A percentile compares a stretch with the other conserved stretches of the same genome.
Evolutionary conservation across 2,797 vertebrate genomes (phyloP).

Genomic region (Euthynnus affinis): DNA sequence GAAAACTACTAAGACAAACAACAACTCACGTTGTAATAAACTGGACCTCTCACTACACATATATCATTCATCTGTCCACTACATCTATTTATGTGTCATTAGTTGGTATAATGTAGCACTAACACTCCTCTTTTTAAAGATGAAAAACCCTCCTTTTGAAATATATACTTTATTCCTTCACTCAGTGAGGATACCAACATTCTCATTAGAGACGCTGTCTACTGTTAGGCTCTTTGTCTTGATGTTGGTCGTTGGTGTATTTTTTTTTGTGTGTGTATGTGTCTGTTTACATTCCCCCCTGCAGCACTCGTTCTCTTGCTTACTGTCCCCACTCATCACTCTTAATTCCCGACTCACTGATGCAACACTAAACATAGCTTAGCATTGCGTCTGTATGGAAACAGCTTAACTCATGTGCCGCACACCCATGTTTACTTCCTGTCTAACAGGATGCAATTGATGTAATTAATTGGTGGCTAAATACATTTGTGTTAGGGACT

Average conservation of each 20-base stretch:
- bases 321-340: conserved; percentile 42
- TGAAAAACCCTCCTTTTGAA: conserved; percentile 7
- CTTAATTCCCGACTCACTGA: conserved; percentile 51
- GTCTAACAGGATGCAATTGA: conserved; percentile 50
- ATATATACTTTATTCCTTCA: conserved; percentile 9
- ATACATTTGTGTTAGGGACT: conserved; percentile 45
- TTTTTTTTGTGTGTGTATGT: conserved; percentile 26
- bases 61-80: not conserved
- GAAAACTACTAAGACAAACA: too few relatives aligned
- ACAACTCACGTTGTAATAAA: too few relatives aligned
- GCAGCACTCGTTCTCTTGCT: conserved; percentile 46
- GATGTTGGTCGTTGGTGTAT: conserved; percentile 38
- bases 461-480: conserved; percentile 68
- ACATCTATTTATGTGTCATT: not conserved
- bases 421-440: conserved; percentile 34
- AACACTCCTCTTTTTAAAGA: not conserved
- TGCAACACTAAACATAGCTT: conserved; percentile 60
- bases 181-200: conserved; percentile 37
- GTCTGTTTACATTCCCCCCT: conserved; percentile 52
- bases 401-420: conserved; percentile 25
- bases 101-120: not conserved
- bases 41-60: not conserved
- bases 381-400: conserved; percentile 41
- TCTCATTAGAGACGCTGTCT: conserved; percentile 42
- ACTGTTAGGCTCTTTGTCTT: conserved; percentile 38